phyloP scores from a whole-genome alignment of 2,113 vertebrate genomes.

The Cygnus atratus region DNA sequence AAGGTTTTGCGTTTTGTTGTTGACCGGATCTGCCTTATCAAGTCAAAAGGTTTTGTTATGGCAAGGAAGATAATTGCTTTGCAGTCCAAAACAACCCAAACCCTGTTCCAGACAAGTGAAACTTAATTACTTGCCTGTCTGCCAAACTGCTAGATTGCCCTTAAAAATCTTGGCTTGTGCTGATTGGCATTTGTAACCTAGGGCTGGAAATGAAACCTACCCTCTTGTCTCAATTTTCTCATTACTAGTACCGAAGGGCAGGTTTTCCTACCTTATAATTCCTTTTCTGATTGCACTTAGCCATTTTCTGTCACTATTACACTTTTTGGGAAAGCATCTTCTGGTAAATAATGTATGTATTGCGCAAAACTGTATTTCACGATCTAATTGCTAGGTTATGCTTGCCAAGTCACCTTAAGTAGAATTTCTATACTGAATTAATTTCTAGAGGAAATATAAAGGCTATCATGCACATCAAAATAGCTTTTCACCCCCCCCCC shows the following conservation, averaged over 20 bases:
- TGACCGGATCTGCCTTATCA: neutral
- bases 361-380: neutral
- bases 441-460: conserved; percentile 4
- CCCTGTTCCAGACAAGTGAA: neutral
- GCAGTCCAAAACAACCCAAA: neutral
- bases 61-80: neutral
- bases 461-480: neutral
- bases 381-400: neutral
- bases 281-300: neutral
- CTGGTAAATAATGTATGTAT: neutral
- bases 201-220: neutral
- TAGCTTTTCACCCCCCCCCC: neutral
- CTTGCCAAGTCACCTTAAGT: neutral
- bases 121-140: conserved; percentile 6
- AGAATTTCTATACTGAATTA: conserved; percentile 3
- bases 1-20: neutral
- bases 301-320: neutral
- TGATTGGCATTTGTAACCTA: neutral
- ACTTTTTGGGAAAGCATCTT: neutral
- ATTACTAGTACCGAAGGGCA: neutral
- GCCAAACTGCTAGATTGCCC: neutral
- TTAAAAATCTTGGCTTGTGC: neutral
- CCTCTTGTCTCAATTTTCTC: neutral
- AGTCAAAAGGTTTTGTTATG: neutral
- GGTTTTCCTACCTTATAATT: neutral